A percentile compares a stretch with the other conserved stretches of the same genome.
Evolutionary conservation across 2,113 vertebrate species (phyloP).

Genomic region (Oostethus manadensis): DNA sequence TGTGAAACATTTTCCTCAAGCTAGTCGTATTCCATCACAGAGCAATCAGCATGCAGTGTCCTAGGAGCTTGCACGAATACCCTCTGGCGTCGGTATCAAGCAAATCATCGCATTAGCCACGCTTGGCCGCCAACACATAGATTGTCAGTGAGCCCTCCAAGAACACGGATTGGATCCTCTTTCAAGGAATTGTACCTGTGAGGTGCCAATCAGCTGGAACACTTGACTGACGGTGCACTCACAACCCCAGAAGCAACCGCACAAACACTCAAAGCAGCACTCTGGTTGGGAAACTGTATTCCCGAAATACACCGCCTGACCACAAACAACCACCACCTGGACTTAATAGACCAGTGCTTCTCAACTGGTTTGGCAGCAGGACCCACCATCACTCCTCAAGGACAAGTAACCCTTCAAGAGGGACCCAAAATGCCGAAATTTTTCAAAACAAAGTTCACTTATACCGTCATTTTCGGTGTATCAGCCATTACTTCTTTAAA

Average conservation of each 20-base stretch:
- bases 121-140: conserved; percentile 47
- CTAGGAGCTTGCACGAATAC: not conserved
- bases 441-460: too few relatives aligned
- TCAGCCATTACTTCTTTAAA: too few relatives aligned
- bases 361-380: too few relatives aligned
- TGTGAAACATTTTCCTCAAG: conserved; percentile 1
- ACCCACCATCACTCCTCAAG: too few relatives aligned
- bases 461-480: too few relatives aligned
- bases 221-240: conserved; percentile 23
- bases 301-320: too few relatives aligned
- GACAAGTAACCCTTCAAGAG: too few relatives aligned
- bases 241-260: not conserved
- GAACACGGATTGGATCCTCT: conserved; percentile 30
- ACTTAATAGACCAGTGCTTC: too few relatives aligned
- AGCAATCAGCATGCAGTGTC: not conserved
- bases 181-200: conserved; percentile 54
- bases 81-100: conserved; percentile 52
- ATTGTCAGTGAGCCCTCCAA: conserved; percentile 46
- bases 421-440: too few relatives aligned
- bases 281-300: too few relatives aligned
- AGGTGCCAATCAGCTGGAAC: conserved; percentile 33
- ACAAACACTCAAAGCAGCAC: too few relatives aligned
- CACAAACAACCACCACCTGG: too few relatives aligned
- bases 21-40: conserved; percentile 3
- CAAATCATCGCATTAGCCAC: conserved; percentile 50